Base-by-base conservation (phyloP, 2,113 vertebrate species). In the Pithys albifrons region DNA sequence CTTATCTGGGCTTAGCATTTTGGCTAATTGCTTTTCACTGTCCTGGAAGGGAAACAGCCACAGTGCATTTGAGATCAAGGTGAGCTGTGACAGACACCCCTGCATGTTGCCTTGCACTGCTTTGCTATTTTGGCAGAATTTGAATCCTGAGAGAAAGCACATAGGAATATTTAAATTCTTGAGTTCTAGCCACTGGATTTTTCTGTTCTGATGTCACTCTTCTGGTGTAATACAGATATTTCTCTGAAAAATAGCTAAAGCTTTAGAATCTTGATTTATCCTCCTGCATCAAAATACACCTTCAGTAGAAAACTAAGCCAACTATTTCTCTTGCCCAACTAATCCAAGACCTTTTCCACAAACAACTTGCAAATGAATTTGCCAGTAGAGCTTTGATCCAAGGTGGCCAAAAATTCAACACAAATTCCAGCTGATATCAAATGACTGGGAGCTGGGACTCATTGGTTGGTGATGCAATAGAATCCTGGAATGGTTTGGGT, bases 61-160 rank as follows among this genome's bases (percentile, higher is more conserved):
- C 2, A 0, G 24, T 4, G 31, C 6, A 0, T 71, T 59, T 3
- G 65, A 66, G 80, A 14, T 4, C 6, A 8, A 7, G 28, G 11
- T 77, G 46, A 57, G 77, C 51, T 49, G 51, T 22, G 54, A 81
- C 58, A 85, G 64, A 13, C 28, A 11, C 22, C 20, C 28, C 69
- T 92, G 83, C 25, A 3, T 6, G 8, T 16, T 49, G 55, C 13
- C 72, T 29, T 33, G 69, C 2, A 0, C 51, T 54, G 51, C 69
- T 67, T 12, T 43, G 80, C 76, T 55, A 4, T 59, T 85, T 76
- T 64, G 91, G 72, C 76, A 88, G 51, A 45, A 7, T 7, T 1
- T 3, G 33, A 55, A 54, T 52, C 43, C 76, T 45, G 75, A 75
- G 67, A 77, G 51, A 18, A 25, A 54, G 20, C 9, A 1, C 31